Percentiles rank a stretch among this genome's conserved stretches.
Evolutionary conservation across 2,113 vertebrate genomes (phyloP).

Genomic region (Ovis canadensis): DNA sequence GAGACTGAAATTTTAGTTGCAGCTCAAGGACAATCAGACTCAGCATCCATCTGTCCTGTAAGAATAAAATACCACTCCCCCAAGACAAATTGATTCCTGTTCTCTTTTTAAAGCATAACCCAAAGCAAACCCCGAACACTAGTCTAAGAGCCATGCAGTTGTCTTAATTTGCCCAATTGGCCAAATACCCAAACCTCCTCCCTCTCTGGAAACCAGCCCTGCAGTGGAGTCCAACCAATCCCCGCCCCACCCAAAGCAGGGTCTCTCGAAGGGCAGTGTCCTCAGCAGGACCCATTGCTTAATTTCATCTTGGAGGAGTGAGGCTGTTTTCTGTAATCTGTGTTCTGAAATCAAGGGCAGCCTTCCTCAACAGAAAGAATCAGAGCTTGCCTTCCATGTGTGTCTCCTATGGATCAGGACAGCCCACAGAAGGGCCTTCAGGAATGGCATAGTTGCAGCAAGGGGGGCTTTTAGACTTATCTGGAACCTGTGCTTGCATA

Average conservation of each 20-base stretch:
- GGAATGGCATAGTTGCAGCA: background rate
- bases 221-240: background rate
- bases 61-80: background rate
- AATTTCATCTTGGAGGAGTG: background rate
- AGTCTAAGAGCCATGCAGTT: background rate
- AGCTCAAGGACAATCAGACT: background rate
- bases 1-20: background rate
- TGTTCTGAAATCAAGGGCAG: background rate
- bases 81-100: background rate
- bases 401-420: no score
- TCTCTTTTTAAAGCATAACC: background rate
- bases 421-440: background rate
- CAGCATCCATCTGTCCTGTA: background rate
- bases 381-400: background rate
- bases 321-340: background rate
- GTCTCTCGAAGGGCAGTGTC: background rate
- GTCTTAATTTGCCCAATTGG: background rate
- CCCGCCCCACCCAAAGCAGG: background rate
- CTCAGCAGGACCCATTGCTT: background rate
- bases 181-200: background rate
- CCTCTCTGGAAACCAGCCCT: background rate
- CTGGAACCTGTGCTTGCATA: background rate
- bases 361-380: background rate
- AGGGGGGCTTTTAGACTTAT: background rate
- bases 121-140: background rate